A percentile compares a stretch with the other conserved stretches of the same genome.
These are phyloP conservation scores for Caenorhabditis zanzibari DNA, from an alignment of 2,888 invertebrate genomes.

Conservation along the genomic window DNA sequence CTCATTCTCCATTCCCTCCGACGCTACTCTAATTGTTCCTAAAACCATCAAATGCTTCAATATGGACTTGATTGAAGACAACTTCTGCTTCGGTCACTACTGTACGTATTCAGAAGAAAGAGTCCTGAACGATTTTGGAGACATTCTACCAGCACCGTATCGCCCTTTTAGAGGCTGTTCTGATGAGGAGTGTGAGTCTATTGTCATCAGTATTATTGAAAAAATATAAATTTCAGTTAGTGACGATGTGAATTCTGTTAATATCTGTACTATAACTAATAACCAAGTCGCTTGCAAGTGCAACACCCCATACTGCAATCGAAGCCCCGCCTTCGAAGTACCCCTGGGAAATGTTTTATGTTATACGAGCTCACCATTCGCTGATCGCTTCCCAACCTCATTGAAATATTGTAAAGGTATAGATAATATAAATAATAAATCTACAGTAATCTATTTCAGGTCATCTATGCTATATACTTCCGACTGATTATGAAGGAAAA, in stretches of 20 bases:
- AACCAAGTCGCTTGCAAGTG: slow-evolving; percentile 14
- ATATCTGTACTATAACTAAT: slow-evolving; percentile 11
- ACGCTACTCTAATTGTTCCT: slow-evolving; percentile 8
- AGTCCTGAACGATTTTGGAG: slow-evolving; percentile 32
- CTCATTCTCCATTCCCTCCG: slow-evolving; percentile 19
- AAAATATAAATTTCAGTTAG: slow-evolving; percentile 17
- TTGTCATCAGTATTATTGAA: background rate
- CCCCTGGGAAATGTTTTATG: slow-evolving; percentile 27
- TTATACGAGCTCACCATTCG: slow-evolving; percentile 7
- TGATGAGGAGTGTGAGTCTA: slow-evolving; percentile 17
- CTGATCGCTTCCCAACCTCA: background rate
- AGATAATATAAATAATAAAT: background rate
- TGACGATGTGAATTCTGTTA: slow-evolving; percentile 15
- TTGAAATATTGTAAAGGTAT: slow-evolving; percentile 34
- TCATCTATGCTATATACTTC: slow-evolving; percentile 24
- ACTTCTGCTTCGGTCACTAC: slow-evolving; percentile 32
- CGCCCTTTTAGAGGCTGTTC: slow-evolving; percentile 17
- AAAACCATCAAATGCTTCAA: slow-evolving; percentile 21
- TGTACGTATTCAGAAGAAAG: background rate
- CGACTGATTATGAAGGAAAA: background rate
- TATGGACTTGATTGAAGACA: slow-evolving; percentile 12
- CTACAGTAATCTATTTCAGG: slow-evolving; percentile 9
- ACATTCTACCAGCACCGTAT: background rate
- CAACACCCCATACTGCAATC: slow-evolving; percentile 34
- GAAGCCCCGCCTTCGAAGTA: background rate